Percentiles rank a stretch among this genome's conserved stretches.
Evolutionary conservation across 2,113 vertebrate genomes (phyloP).

Genomic region (Ictalurus furcatus): DNA sequence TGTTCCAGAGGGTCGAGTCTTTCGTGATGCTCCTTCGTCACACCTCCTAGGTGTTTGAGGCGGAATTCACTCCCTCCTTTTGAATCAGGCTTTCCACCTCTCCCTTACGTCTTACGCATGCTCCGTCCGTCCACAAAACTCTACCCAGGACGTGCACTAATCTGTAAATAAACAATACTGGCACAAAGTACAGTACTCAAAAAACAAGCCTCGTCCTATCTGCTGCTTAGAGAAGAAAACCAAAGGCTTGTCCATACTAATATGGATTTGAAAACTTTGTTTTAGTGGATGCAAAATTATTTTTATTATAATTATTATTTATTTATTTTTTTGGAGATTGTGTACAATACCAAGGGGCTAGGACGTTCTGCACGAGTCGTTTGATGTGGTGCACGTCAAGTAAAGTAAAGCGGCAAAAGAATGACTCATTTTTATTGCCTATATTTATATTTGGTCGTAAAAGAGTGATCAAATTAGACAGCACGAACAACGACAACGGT

Average conservation of each 20-base stretch:
- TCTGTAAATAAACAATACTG: constrained; percentile 25
- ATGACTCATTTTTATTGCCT: background rate
- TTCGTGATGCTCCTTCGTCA: constrained; percentile 63
- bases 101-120: background rate
- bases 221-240: constrained; percentile 48
- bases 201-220: constrained; percentile 33
- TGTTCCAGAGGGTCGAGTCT: constrained; percentile 59
- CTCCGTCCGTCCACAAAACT: background rate
- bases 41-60: constrained; percentile 62
- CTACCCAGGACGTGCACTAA: background rate
- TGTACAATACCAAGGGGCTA: background rate
- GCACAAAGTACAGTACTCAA: background rate
- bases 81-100: background rate
- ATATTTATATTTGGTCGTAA: background rate
- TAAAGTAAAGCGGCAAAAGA: background rate
- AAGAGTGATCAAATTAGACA: background rate
- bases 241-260: background rate
- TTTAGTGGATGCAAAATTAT: background rate
- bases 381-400: background rate
- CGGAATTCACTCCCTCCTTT: constrained; percentile 2
- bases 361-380: background rate
- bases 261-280: background rate
- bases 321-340: background rate
- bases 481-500: background rate
- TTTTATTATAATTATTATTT: no score